These are phyloP conservation scores for Brevipalpus yothersi DNA, from an alignment of 1,140 invertebrate genomes.

Conservation along the genomic window DNA sequence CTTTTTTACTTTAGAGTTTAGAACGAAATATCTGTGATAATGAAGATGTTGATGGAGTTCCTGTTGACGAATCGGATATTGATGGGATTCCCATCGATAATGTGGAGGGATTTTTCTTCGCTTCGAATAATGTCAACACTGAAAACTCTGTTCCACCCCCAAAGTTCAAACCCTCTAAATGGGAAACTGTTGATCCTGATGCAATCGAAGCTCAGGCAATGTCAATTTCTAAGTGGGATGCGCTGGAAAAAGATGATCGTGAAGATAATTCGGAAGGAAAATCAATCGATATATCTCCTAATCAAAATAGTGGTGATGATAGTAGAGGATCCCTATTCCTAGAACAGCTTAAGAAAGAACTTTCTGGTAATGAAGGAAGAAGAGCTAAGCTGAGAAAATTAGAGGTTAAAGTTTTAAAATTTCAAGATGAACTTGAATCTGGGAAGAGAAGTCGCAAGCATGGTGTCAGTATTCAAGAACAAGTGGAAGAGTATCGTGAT, in stretches of 20 bases:
- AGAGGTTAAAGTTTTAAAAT: slow-evolving; percentile 70
- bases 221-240: slow-evolving; percentile 67
- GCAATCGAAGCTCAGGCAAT: slow-evolving; percentile 61
- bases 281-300: slow-evolving; percentile 10
- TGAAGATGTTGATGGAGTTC: slow-evolving; percentile 16
- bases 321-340: background rate
- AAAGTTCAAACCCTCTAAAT: slow-evolving; percentile 53
- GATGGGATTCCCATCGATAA: slow-evolving; percentile 46
- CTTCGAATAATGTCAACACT: slow-evolving; percentile 9
- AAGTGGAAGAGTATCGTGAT: slow-evolving; percentile 70
- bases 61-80: slow-evolving; percentile 37
- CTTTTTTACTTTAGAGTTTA: background rate
- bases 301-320: slow-evolving; percentile 18
- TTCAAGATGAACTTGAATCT: slow-evolving; percentile 82
- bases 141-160: slow-evolving; percentile 10
- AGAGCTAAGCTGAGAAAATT: slow-evolving; percentile 65
- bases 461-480: slow-evolving; percentile 47
- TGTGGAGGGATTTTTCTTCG: background rate
- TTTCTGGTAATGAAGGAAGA: slow-evolving; percentile 33
- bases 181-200: slow-evolving; percentile 80
- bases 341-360: background rate
- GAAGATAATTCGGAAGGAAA: slow-evolving; percentile 23
- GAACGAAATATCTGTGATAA: background rate
- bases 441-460: slow-evolving; percentile 44
- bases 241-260: slow-evolving; percentile 23